Conservation (phyloP, 1,140 invertebrate species). For the Drosophila guanche region DNA sequence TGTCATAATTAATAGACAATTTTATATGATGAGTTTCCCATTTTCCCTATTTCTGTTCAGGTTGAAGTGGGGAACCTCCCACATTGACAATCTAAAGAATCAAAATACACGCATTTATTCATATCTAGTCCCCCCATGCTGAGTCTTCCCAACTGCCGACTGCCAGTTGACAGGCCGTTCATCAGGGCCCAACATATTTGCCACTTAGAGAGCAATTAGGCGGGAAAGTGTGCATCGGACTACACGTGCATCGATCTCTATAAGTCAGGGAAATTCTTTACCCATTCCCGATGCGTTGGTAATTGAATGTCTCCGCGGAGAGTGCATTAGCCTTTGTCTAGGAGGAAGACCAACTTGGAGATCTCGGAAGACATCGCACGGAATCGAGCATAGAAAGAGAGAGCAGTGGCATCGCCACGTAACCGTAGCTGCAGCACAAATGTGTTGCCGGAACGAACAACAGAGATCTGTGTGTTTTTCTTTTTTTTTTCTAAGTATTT, state of each 20-base stretch:
- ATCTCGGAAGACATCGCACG: slow-evolving; percentile 11
- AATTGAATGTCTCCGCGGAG: slow-evolving; percentile 39
- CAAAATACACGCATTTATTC: not conserved
- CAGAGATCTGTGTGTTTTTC: slow-evolving; percentile 1
- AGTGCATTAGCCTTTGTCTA: slow-evolving; percentile 69
- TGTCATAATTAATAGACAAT: no score
- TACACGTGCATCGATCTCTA: slow-evolving; percentile 20
- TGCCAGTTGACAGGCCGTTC: slow-evolving; percentile 26
- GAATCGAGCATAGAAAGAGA: not conserved
- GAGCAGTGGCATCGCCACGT: slow-evolving; percentile 12
- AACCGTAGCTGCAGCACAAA: slow-evolving; percentile 37
- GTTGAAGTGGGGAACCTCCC: slow-evolving; percentile 2
- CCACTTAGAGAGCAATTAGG: slow-evolving; percentile 69
- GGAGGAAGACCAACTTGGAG: slow-evolving; percentile 41
- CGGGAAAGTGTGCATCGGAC: slow-evolving; percentile 19
- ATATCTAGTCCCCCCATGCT: slow-evolving; percentile 3
- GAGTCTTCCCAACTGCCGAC: not conserved
- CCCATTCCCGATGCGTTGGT: slow-evolving; percentile 56
- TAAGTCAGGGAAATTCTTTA: slow-evolving; percentile 41
- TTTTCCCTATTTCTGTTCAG: not conserved
- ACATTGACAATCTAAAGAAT: not conserved
- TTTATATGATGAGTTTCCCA: no score
- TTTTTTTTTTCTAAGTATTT: slow-evolving; percentile 17
- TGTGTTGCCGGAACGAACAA: slow-evolving; percentile 34
- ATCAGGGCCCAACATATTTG: slow-evolving; percentile 36